phyloP scores from a whole-genome alignment of 2,113 vertebrate genomes.

The Rhineura floridana region DNA sequence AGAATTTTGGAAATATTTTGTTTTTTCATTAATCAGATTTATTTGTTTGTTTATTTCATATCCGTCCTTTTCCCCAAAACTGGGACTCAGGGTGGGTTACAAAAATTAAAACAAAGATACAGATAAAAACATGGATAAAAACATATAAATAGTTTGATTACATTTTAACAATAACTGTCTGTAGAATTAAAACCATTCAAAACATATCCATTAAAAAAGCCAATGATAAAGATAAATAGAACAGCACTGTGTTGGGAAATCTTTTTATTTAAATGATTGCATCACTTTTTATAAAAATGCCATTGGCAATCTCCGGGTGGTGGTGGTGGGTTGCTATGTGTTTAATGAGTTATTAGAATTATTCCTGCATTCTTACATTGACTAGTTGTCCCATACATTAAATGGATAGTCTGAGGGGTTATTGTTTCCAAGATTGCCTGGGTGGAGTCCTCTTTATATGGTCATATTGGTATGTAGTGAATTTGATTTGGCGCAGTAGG shows the following conservation, averaged over 20 bases:
- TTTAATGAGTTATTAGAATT: constrained; percentile 31
- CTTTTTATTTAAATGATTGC: not conserved
- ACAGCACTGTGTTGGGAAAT: constrained; percentile 42
- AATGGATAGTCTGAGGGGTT: constrained; percentile 62
- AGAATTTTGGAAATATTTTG: not conserved
- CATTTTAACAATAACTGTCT: no score
- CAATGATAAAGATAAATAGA: no score
- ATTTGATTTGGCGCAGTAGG: constrained; percentile 70
- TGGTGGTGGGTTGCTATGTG: constrained; percentile 32
- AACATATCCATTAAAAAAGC: no score
- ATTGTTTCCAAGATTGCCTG: constrained; percentile 57
- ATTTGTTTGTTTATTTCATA: no score
- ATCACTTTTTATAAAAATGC: constrained; percentile 47
- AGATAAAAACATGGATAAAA: no score
- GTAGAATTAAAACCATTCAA: no score
- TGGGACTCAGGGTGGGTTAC: no score
- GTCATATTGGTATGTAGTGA: constrained; percentile 70
- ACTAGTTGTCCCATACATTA: constrained; percentile 63
- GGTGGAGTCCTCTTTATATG: constrained; percentile 69
- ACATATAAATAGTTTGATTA: no score
- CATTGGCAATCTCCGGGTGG: constrained; percentile 29
- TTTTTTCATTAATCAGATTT: not conserved
- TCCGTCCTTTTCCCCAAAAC: no score
- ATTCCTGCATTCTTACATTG: constrained; percentile 52
- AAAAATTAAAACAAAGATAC: no score